Conservation (phyloP, 2,797 vertebrate species). For the Myoxocephalus aenaeus region DNA sequence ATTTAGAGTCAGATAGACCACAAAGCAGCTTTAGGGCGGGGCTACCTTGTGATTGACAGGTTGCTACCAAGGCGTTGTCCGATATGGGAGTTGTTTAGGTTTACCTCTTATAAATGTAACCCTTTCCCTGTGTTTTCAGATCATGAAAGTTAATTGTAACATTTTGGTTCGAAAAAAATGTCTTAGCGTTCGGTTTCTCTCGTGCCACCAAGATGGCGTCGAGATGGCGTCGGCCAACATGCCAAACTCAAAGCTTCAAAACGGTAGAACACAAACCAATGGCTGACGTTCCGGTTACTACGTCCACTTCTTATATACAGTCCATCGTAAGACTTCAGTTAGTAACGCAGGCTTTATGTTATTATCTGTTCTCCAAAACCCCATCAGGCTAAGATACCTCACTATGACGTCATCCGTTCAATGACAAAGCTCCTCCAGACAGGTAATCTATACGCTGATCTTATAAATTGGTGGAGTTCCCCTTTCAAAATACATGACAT, state of each 20-base stretch:
- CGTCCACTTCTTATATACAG: not conserved
- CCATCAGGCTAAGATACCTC: not conserved
- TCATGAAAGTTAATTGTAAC: not conserved
- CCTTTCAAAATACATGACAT: conserved; percentile 27
- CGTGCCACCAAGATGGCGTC: not conserved
- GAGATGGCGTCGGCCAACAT: not conserved
- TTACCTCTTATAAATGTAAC: not conserved
- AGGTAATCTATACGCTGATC: not conserved
- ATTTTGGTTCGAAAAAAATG: not conserved
- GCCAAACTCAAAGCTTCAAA: not conserved
- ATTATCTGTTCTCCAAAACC: not conserved
- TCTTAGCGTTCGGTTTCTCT: not conserved
- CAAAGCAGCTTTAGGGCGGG: not conserved
- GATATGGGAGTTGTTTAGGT: too few species aligned
- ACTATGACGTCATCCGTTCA: conserved; percentile 1
- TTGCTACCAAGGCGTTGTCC: not conserved
- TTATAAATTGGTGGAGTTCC: conserved; percentile 10
- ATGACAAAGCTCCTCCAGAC: conserved; percentile 1
- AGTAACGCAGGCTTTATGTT: not conserved
- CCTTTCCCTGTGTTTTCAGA: not conserved
- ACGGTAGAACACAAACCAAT: not conserved
- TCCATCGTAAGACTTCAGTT: not conserved
- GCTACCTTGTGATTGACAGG: not conserved
- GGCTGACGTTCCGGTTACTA: not conserved
- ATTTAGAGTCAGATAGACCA: too few species aligned